Evolutionary conservation across 2,113 vertebrate genomes (phyloP).

Genomic region (Tragelaphus scriptus): DNA sequence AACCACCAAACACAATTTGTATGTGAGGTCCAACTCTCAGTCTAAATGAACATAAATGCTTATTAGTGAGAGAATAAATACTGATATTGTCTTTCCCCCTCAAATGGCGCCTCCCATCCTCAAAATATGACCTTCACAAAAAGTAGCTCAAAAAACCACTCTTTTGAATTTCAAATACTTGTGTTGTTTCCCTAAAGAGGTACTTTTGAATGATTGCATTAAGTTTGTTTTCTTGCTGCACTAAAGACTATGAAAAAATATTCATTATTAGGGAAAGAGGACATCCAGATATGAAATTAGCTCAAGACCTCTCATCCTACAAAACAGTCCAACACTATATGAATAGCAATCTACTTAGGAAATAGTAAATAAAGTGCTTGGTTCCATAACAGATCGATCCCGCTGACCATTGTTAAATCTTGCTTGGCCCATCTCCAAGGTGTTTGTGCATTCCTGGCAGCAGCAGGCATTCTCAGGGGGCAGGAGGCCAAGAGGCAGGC

Average conservation of each 20-base stretch:
- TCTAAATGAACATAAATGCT: constrained; percentile 37
- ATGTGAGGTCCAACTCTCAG: neutral
- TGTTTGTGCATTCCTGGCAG: constrained; percentile 23
- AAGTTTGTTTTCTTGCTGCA: constrained; percentile 7
- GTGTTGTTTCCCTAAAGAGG: constrained; percentile 16
- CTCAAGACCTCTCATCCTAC: constrained; percentile 23
- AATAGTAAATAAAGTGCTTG: constrained; percentile 50
- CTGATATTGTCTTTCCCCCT: neutral
- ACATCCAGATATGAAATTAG: constrained; percentile 41
- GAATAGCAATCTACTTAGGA: constrained; percentile 48
- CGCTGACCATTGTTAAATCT: constrained; percentile 30
- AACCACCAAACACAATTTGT: neutral
- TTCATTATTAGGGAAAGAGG: constrained; percentile 42
- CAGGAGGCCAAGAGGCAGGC: neutral
- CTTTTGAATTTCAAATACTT: constrained; percentile 48
- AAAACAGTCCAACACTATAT: constrained; percentile 14
- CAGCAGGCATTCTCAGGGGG: neutral
- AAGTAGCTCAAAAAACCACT: neutral
- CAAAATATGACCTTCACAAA: constrained; percentile 31
- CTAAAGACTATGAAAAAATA: constrained; percentile 18
- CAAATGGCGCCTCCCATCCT: neutral
- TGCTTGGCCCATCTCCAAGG: constrained; percentile 41
- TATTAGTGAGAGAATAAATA: constrained; percentile 14
- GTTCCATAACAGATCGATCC: constrained; percentile 33
- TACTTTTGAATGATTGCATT: constrained; percentile 13